phyloP scores from a whole-genome alignment of 1,140 invertebrate species.

The Neomicropteryx cornuta region DNA sequence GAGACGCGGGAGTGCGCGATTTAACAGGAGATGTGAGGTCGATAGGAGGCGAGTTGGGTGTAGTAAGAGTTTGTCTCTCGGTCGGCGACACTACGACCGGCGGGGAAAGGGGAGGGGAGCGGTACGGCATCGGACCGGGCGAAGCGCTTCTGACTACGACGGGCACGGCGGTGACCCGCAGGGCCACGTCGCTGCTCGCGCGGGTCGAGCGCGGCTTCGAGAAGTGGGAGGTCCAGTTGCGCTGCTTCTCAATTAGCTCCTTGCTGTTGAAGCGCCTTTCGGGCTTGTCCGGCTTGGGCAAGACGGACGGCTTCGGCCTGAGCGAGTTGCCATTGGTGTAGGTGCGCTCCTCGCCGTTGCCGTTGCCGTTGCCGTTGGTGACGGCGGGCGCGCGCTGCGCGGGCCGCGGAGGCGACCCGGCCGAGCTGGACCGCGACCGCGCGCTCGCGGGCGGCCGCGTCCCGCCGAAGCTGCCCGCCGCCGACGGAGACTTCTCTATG shows the following conservation, averaged over 20 bases:
- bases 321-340: conserved; percentile 29
- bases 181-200: too few relatives aligned
- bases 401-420: too few relatives aligned
- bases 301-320: conserved; percentile 40
- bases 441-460: conserved; percentile 27
- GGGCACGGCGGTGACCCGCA: background rate
- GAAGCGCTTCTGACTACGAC: background rate
- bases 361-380: conserved; percentile 31
- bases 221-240: conserved; percentile 85
- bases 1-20: too few relatives aligned
- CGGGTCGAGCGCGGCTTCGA: conserved; percentile 56
- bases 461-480: conserved; percentile 33
- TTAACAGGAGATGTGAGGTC: too few relatives aligned
- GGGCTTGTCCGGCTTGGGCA: conserved; percentile 62
- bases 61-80: too few relatives aligned
- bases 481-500: conserved; percentile 38
- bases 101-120: conserved; percentile 40
- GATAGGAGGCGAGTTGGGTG: too few relatives aligned
- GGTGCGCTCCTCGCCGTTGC: conserved; percentile 33
- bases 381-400: conserved; percentile 42
- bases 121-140: conserved; percentile 24
- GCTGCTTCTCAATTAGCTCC: conserved; percentile 79
- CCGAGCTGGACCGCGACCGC: conserved; percentile 47
- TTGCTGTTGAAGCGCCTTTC: conserved; percentile 72
- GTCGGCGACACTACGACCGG: conserved; percentile 36